Evolutionary conservation across 2,888 invertebrate genomes (phyloP), one percentile per base, ranked within the genome.

Genomic region (Cheilosia pagana): DNA sequence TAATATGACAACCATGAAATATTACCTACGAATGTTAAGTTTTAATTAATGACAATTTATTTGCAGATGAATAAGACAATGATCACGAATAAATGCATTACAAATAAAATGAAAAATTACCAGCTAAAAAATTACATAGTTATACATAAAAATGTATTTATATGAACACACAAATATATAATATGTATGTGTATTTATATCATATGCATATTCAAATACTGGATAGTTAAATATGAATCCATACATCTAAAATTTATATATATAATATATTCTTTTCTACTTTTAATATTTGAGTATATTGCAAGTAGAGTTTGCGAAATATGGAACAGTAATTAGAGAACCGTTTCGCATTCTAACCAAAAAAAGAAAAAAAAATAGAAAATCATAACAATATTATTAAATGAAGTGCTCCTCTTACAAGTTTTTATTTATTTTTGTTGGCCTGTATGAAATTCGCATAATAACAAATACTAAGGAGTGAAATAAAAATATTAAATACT

Each of bases 41-140:
- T 82, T 82, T 68, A 50, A 83, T 83, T 79, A 83, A 74, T 75
- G 70, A 74, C 65, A 79, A 55, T 79, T 79, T 74, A 65, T 83
- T 83, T 83, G 81, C 81, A 62, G 45, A 62, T 45, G 28, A 76
- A 50, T 50, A 74, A 53, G 35, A 50, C 28, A 52, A 14, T 79
- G 23, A 72, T 72, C 19, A 53, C 72, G 14, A 79, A 45, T 78
- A 72, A 52, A 35, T 86, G 81, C 85, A 81, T 72, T 87, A 87
- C 52, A 74, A 67, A 62, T 43, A 41, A 45, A 45, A 19, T 7
- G 19, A 57, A 71, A 85, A 86, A 78, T 68, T 43, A 63, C 50
- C 67, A 68, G 86, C 81, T 63, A 70, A 83, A 87, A 12, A 87
- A 86, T 41, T 88, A 87, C 87, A 87, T n/a, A n/a, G n/a, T n/a